Conservation (phyloP, 2,113 vertebrate genomes). For the Zosterops lateralis region DNA sequence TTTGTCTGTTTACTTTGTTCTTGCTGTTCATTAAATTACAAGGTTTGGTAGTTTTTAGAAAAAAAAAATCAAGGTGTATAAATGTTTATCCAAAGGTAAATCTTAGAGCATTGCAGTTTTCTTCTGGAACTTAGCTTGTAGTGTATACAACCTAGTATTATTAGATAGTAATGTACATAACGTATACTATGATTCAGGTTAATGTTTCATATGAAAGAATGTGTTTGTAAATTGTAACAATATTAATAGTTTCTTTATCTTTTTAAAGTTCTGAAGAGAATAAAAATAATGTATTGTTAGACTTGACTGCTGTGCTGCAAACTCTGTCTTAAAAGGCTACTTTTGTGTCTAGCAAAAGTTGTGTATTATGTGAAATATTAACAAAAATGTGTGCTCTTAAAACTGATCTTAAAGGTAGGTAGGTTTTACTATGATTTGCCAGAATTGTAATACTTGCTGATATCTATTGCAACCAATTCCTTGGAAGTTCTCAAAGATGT, state of each 20-base stretch:
- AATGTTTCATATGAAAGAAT: constrained; percentile 78
- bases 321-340: constrained; percentile 65
- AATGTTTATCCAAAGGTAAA: constrained; percentile 50
- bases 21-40: constrained; percentile 33
- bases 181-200: constrained; percentile 69
- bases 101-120: constrained; percentile 50
- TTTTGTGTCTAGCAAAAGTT: constrained; percentile 73
- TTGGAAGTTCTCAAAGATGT: constrained; percentile 63
- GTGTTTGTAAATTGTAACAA: constrained; percentile 79
- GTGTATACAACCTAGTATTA: constrained; percentile 54
- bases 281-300: constrained; percentile 66
- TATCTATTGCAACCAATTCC: constrained; percentile 62
- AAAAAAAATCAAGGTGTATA: constrained; percentile 20
- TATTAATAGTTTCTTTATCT: constrained; percentile 68
- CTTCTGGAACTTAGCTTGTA: constrained; percentile 65
- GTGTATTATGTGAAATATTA: constrained; percentile 71
- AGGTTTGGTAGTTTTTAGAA: constrained; percentile 30
- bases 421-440: constrained; percentile 59
- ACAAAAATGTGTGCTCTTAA: constrained; percentile 52
- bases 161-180: constrained; percentile 68
- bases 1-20: constrained; percentile 40
- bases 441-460: constrained; percentile 53
- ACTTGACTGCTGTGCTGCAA: constrained; percentile 65
- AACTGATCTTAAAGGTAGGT: constrained; percentile 57
- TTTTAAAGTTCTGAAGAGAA: constrained; percentile 74